Conservation (phyloP, 2,797 vertebrate species). For the Todus mexicanus region DNA sequence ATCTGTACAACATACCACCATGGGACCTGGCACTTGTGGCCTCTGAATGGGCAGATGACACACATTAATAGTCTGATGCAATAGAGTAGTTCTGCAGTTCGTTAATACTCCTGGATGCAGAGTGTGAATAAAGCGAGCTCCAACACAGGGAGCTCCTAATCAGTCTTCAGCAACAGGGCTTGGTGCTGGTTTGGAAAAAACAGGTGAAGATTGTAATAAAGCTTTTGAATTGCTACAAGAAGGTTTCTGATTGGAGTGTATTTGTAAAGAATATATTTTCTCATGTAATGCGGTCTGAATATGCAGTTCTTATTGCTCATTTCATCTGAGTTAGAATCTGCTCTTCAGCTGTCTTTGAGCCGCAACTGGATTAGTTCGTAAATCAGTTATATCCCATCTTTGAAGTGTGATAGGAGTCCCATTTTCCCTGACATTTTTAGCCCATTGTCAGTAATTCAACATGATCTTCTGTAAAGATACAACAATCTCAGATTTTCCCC, state of each 20-base stretch:
- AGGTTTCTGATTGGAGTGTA: background rate
- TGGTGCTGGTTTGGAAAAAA: background rate
- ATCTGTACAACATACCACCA: background rate
- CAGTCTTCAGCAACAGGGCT: rapidly evolving
- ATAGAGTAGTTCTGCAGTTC: background rate
- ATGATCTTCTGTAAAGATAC: background rate
- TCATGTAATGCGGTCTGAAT: background rate
- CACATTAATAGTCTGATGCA: background rate
- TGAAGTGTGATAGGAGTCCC: background rate
- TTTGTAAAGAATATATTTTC: background rate
- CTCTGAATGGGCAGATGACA: background rate
- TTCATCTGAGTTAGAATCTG: background rate
- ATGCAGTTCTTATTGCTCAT: background rate
- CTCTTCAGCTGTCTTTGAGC: background rate
- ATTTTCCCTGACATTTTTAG: background rate
- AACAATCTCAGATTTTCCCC: background rate
- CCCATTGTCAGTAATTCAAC: background rate
- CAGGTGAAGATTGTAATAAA: background rate
- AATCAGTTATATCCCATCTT: background rate
- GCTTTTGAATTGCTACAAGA: background rate
- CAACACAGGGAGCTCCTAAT: background rate
- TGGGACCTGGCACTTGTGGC: background rate
- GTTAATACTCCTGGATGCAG: background rate
- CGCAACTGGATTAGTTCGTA: background rate
- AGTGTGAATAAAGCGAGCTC: background rate